Evolutionary conservation across 2,797 vertebrate genomes (phyloP).

Genomic region (Siniperca undulata): DNA sequence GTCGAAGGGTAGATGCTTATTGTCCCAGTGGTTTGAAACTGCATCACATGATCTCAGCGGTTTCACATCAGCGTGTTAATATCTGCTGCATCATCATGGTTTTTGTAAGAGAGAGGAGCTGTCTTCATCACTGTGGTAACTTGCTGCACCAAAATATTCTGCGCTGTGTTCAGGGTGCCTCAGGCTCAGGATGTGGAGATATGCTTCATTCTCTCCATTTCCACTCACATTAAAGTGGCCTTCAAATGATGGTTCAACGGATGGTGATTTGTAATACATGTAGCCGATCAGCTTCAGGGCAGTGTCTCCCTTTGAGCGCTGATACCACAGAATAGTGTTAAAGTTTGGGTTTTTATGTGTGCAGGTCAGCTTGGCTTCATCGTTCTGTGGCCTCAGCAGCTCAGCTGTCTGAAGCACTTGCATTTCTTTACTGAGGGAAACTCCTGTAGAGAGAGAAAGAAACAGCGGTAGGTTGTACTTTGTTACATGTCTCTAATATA

Average conservation of each 20-base stretch:
- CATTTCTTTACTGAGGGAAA: neutral
- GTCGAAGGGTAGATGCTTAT: too few relatives aligned
- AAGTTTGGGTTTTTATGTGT: slow-evolving; percentile 39
- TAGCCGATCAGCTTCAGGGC: slow-evolving; percentile 42
- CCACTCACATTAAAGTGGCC: slow-evolving; percentile 47
- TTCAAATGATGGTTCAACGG: neutral
- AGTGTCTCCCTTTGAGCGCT: slow-evolving; percentile 22
- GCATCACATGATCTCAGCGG: neutral
- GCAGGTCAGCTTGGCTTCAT: slow-evolving; percentile 45
- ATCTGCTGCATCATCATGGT: neutral
- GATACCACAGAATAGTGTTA: slow-evolving; percentile 63
- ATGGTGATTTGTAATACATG: slow-evolving; percentile 23
- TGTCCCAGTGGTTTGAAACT: too few relatives aligned
- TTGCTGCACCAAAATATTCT: slow-evolving; percentile 57
- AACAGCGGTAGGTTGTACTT: neutral
- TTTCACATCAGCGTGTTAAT: neutral
- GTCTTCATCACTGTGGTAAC: slow-evolving; percentile 3
- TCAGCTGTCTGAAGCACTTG: slow-evolving; percentile 21
- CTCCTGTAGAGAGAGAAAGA: slow-evolving; percentile 9
- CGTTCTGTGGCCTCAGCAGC: neutral
- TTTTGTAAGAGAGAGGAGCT: slow-evolving; percentile 21
- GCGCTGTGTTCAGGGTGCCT: slow-evolving; percentile 50
- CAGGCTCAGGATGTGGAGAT: slow-evolving; percentile 32
- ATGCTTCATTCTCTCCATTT: slow-evolving; percentile 42
- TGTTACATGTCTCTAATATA: too few relatives aligned